These are phyloP conservation scores for Teleiodes luculella DNA, from an alignment of 2,888 invertebrate genomes.

Conservation along the genomic window DNA sequence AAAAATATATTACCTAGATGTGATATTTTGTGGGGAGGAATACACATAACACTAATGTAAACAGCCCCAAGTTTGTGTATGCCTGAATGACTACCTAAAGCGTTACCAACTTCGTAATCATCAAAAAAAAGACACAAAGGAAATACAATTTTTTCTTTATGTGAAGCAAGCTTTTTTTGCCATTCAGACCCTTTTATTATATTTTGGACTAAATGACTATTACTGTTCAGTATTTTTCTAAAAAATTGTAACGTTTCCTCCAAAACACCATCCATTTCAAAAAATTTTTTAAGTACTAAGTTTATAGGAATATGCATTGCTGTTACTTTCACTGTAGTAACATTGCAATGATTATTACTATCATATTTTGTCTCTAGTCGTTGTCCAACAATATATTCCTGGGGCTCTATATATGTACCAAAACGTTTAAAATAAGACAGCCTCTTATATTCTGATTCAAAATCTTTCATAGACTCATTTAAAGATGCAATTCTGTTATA, in stretches of 20 bases:
- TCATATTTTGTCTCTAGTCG: slow-evolving; percentile 14
- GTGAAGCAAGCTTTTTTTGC: slow-evolving; percentile 10
- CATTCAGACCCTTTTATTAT: slow-evolving; percentile 11
- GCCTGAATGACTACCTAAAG: slow-evolving; percentile 18
- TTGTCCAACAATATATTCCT: slow-evolving; percentile 13
- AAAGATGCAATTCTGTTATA: slow-evolving; percentile 11
- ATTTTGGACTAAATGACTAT: slow-evolving; percentile 8
- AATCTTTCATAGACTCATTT: slow-evolving; percentile 8
- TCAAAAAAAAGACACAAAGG: slow-evolving; percentile 17
- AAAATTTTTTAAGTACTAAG: slow-evolving; percentile 9
- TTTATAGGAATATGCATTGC: slow-evolving; percentile 10
- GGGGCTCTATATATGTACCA: slow-evolving; percentile 11
- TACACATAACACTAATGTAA: slow-evolving; percentile 7
- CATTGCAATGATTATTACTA: slow-evolving; percentile 11
- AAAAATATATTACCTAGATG: slow-evolving; percentile 18
- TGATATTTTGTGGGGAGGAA: neutral
- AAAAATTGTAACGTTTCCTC: slow-evolving; percentile 9
- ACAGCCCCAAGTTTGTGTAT: slow-evolving; percentile 19
- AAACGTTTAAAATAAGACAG: slow-evolving; percentile 8
- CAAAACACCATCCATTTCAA: slow-evolving; percentile 8
- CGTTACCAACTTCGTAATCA: slow-evolving; percentile 18
- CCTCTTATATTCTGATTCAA: slow-evolving; percentile 11
- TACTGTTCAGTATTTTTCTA: slow-evolving; percentile 5
- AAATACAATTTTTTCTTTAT: slow-evolving; percentile 12
- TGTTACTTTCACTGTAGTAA: slow-evolving; percentile 10